These are phyloP conservation scores for Saccopteryx bilineata DNA, from an alignment of 2,113 vertebrate genomes.

Conservation along the genomic window DNA sequence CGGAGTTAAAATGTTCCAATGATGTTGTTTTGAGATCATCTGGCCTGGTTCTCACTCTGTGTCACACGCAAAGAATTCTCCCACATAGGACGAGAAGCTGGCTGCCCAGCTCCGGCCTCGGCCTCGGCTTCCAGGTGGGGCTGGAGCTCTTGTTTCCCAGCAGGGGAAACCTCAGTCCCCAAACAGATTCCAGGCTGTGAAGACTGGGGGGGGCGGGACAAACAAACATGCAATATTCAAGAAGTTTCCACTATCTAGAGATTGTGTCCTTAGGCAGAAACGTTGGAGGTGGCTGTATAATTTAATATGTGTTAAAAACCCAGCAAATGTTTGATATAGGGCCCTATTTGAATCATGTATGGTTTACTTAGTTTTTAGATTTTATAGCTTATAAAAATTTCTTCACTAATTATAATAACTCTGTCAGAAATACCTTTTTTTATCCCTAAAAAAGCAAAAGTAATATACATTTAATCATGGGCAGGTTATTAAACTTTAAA, in stretches of 20 bases:
- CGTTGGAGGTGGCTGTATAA: neutral
- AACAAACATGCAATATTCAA: neutral
- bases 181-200: neutral
- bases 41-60: conserved; percentile 21
- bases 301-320: neutral
- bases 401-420: conserved; percentile 8
- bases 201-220: no score
- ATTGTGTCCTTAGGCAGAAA: neutral
- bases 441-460: neutral
- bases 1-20: neutral
- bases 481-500: neutral
- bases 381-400: neutral
- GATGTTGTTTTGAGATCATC: conserved; percentile 44
- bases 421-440: neutral
- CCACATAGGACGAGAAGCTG: conserved; percentile 26
- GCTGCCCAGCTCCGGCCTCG: neutral
- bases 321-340: neutral
- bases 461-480: neutral
- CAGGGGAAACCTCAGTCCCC: neutral
- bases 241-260: neutral
- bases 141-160: conserved; percentile 31
- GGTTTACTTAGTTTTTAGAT: neutral
- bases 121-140: conserved; percentile 39
- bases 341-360: neutral
- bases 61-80: conserved; percentile 63